These are phyloP conservation scores for Apostichopus leukothele DNA, from an alignment of 53 echinoderm and acorn worm genomes.

Conservation along the genomic window DNA sequence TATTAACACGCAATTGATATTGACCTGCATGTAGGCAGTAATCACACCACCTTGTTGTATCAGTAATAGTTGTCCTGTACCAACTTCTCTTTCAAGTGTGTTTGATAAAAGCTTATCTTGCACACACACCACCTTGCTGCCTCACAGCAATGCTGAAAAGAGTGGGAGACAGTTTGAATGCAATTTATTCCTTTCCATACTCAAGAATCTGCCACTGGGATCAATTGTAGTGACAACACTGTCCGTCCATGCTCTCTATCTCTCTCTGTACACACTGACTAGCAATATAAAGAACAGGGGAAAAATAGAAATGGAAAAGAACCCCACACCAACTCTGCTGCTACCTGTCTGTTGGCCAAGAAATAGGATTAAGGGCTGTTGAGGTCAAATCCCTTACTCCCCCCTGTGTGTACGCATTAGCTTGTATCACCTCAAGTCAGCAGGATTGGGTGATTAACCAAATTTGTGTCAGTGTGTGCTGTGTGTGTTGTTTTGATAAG, in stretches of 20 bases:
- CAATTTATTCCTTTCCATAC: conserved; percentile 41
- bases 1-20: neutral
- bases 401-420: neutral
- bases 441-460: neutral
- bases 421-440: neutral
- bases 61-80: too few relatives aligned
- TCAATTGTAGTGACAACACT: conserved; percentile 33
- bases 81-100: too few relatives aligned
- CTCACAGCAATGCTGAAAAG: neutral
- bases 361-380: conserved; percentile 42
- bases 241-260: neutral
- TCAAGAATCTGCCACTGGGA: conserved; percentile 37
- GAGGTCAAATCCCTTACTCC: conserved; percentile 40
- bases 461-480: neutral
- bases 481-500: neutral
- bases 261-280: neutral
- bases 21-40: neutral
- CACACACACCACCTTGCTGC: neutral
- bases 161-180: conserved; percentile 4
- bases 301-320: neutral
- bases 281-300: neutral
- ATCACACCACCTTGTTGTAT: neutral
- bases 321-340: neutral
- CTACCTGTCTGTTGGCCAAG: conserved; percentile 32
- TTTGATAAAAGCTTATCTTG: too few relatives aligned